Conservation (phyloP, 2,888 invertebrate genomes). For the Phaedon cochleariae region DNA sequence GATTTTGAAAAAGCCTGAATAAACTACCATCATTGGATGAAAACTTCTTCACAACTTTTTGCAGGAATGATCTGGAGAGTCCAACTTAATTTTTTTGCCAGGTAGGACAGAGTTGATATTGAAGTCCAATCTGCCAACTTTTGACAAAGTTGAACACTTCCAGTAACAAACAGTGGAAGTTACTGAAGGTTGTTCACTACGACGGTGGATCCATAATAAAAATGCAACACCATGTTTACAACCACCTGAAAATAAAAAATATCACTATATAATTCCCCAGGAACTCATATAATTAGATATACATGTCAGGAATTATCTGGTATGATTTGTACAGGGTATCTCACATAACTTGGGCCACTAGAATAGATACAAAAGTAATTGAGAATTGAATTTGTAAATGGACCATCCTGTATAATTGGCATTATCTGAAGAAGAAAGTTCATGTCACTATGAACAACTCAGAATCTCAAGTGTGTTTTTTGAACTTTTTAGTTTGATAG, state of each 20-base stretch:
- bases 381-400: too few relatives aligned
- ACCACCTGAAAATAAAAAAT: constrained; percentile 27
- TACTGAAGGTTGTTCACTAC: constrained; percentile 25
- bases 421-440: too few relatives aligned
- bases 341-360: too few relatives aligned
- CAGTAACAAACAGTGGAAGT: constrained; percentile 8
- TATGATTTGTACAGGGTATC: too few relatives aligned
- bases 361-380: too few relatives aligned
- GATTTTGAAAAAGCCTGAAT: constrained; percentile 1
- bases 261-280: too few relatives aligned
- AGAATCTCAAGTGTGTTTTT: too few relatives aligned
- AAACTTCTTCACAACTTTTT: background rate
- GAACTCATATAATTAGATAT: too few relatives aligned
- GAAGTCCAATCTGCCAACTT: background rate
- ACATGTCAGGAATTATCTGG: too few relatives aligned
- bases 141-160: background rate
- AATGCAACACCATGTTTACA: constrained; percentile 40
- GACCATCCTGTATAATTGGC: too few relatives aligned
- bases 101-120: background rate
- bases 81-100: background rate
- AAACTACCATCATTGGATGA: background rate
- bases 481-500: too few relatives aligned
- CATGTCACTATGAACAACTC: too few relatives aligned
- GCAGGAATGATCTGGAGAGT: constrained; percentile 1
- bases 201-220: constrained; percentile 19